phyloP scores from a whole-genome alignment of 2,797 vertebrate species.

The Glossophaga mutica region DNA sequence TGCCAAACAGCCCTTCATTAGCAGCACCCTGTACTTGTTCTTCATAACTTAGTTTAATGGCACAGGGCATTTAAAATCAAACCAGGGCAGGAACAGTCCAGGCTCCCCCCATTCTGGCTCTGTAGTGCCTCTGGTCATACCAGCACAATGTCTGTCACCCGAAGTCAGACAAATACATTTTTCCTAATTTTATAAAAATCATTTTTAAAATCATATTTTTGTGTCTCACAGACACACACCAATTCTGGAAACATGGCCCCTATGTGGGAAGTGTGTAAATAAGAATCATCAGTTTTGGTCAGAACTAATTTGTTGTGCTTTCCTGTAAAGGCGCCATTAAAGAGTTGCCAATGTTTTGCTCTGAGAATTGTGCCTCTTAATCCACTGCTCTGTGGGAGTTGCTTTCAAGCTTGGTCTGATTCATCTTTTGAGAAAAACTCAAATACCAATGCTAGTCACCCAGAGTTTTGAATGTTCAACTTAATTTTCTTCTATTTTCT shows the following conservation, averaged over 20 bases:
- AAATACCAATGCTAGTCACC: background rate
- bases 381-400: background rate
- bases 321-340: background rate
- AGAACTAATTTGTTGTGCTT: background rate
- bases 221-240: background rate
- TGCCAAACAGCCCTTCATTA: background rate
- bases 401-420: background rate
- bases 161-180: background rate
- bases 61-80: background rate
- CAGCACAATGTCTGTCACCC: background rate
- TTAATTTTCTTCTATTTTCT: background rate
- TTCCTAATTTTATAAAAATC: background rate
- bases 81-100: background rate
- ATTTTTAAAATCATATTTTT: background rate
- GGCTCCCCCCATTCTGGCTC: background rate
- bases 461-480: background rate
- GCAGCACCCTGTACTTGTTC: background rate
- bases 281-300: background rate
- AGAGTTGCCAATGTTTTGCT: background rate
- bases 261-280: background rate
- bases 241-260: background rate
- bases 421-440: constrained; percentile 40
- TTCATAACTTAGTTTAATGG: background rate
- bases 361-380: background rate
- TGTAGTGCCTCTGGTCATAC: background rate